Evolutionary conservation across 2,888 invertebrate species (phyloP).

Genomic region (Tiliacea aurago): DNA sequence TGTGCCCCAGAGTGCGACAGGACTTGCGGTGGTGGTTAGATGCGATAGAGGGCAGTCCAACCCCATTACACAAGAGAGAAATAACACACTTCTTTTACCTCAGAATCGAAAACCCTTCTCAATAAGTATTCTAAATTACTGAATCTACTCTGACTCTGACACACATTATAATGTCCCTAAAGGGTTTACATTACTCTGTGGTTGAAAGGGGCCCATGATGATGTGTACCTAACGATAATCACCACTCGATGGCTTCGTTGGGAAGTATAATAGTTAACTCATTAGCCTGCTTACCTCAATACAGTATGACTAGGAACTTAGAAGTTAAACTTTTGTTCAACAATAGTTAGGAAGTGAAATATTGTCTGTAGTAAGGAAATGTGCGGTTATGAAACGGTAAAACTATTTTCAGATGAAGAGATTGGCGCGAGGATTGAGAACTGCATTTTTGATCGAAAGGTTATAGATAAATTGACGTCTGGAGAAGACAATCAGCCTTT

Average conservation of each 20-base stretch:
- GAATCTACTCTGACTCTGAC: background rate
- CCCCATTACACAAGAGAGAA: no score
- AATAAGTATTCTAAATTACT: background rate
- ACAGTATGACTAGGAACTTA: constrained; percentile 6
- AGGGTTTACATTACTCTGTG: background rate
- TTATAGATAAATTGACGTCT: background rate
- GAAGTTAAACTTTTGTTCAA: constrained; percentile 19
- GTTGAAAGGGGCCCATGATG: constrained; percentile 11
- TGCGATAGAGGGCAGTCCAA: no score
- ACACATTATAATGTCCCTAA: background rate
- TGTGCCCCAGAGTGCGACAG: no score
- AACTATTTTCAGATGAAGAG: background rate
- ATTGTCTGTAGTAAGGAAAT: constrained; percentile 24
- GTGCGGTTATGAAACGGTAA: background rate
- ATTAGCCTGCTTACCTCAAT: constrained; percentile 45
- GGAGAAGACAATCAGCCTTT: no score
- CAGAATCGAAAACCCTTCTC: background rate
- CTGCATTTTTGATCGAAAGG: background rate
- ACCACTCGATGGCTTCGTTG: constrained; percentile 15
- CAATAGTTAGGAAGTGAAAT: constrained; percentile 49
- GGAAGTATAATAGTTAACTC: constrained; percentile 19
- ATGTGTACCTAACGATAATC: constrained; percentile 26
- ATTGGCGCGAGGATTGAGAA: background rate
- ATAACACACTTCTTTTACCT: no score
- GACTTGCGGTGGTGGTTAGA: no score